Conservation (phyloP, 2,888 invertebrate genomes). For the Macrophya alboannulata region DNA sequence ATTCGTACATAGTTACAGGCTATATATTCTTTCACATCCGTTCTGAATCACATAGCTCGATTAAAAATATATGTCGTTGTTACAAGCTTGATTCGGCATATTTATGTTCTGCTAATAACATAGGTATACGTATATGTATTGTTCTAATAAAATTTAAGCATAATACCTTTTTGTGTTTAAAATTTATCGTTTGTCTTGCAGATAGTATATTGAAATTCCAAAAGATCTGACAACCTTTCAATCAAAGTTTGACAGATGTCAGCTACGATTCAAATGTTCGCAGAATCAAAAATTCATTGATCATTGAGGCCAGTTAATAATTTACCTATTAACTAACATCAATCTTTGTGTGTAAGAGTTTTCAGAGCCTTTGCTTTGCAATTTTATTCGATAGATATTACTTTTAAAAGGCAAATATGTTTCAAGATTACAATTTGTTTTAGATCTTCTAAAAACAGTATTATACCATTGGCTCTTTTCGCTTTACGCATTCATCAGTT, state of each 20-base stretch:
- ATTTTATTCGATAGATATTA: constrained; percentile 57
- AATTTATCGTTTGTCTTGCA: constrained; percentile 30
- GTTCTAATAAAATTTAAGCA: constrained; percentile 40
- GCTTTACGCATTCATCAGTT: not conserved
- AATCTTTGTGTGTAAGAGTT: constrained; percentile 10
- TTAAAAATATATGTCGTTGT: constrained; percentile 54
- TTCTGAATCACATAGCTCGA: constrained; percentile 47
- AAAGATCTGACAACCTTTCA: constrained; percentile 26
- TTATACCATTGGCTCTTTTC: not conserved
- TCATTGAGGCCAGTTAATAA: not conserved
- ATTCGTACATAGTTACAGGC: constrained; percentile 40
- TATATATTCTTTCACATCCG: constrained; percentile 26
- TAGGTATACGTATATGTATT: not conserved
- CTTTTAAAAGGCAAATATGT: constrained; percentile 67
- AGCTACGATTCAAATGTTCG: not conserved
- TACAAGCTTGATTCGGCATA: constrained; percentile 43
- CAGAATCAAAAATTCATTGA: not conserved
- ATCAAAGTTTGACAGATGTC: not conserved
- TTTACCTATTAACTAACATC: not conserved
- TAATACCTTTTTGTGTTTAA: constrained; percentile 8
- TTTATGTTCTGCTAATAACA: constrained; percentile 42
- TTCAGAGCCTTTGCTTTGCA: constrained; percentile 25
- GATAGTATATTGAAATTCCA: not conserved
- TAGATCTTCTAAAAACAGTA: constrained; percentile 1
- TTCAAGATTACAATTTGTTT: constrained; percentile 61